Evolutionary conservation across 1,140 invertebrate genomes (phyloP).

Genomic region (Temnothorax nylanderi): DNA sequence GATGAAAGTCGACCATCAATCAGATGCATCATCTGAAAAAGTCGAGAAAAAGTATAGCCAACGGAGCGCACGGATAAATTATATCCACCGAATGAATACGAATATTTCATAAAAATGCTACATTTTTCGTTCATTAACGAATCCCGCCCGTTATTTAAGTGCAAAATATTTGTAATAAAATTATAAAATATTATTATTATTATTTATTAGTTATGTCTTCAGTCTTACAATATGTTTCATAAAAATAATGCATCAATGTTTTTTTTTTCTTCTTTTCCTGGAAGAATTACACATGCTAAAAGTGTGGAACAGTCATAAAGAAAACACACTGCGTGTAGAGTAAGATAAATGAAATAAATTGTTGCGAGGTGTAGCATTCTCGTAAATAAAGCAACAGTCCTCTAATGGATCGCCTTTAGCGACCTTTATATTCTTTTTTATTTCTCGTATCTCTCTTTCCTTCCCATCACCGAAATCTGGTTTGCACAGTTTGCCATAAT

Average conservation of each 20-base stretch:
- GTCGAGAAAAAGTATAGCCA: neutral
- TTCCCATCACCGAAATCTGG: slow-evolving; percentile 24
- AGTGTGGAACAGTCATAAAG: slow-evolving; percentile 34
- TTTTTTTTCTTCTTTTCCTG: neutral
- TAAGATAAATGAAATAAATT: slow-evolving; percentile 50
- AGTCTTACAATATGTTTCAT: neutral
- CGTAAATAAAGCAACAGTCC: slow-evolving; percentile 57
- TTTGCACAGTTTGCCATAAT: slow-evolving; percentile 27
- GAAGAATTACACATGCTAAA: slow-evolving; percentile 15
- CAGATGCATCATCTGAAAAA: slow-evolving; percentile 50
- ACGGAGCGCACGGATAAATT: slow-evolving; percentile 24
- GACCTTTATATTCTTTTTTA: slow-evolving; percentile 27
- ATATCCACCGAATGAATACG: neutral
- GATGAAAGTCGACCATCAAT: slow-evolving; percentile 65
- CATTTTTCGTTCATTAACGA: slow-evolving; percentile 3
- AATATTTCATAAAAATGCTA: neutral
- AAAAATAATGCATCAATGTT: neutral
- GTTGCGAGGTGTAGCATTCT: slow-evolving; percentile 6
- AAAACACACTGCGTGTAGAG: slow-evolving; percentile 10
- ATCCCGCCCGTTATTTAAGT: neutral
- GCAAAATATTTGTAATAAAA: neutral
- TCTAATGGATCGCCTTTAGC: slow-evolving; percentile 26
- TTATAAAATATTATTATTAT: neutral
- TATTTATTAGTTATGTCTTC: neutral
- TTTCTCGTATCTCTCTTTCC: neutral